These are phyloP conservation scores for Tolmerus cingulatus DNA, from an alignment of 2,888 invertebrate species.

Conservation along the genomic window DNA sequence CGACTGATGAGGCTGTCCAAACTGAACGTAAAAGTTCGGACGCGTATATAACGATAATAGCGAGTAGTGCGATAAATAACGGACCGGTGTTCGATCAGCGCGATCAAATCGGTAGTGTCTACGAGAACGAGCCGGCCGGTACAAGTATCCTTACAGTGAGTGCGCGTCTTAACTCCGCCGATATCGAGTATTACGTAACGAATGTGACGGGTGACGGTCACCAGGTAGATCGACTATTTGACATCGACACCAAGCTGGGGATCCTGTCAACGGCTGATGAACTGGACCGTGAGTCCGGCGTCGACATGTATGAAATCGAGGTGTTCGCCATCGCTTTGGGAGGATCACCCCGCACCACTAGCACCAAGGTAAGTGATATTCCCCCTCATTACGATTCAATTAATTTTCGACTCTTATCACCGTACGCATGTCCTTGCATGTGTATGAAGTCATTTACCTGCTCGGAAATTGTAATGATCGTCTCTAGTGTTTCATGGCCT, in stretches of 20 bases:
- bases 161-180: constrained; percentile 72
- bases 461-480: constrained; percentile 15
- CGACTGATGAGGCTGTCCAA: constrained; percentile 91
- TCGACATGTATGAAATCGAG: constrained; percentile 83
- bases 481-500: constrained; percentile 14
- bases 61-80: constrained; percentile 64
- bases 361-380: constrained; percentile 77
- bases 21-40: constrained; percentile 87
- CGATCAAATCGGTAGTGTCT: constrained; percentile 78
- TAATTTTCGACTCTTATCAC: constrained; percentile 22
- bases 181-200: constrained; percentile 90
- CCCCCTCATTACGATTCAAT: neutral
- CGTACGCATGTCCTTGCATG: constrained; percentile 31
- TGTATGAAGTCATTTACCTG: constrained; percentile 37
- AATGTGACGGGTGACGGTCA: constrained; percentile 78
- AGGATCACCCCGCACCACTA: constrained; percentile 76
- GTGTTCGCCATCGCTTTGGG: constrained; percentile 83
- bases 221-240: constrained; percentile 88
- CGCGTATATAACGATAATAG: constrained; percentile 83
- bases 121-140: constrained; percentile 89
- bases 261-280: constrained; percentile 85
- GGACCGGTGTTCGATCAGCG: constrained; percentile 70
- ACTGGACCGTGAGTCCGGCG: constrained; percentile 84
- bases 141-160: constrained; percentile 83
- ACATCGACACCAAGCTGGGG: constrained; percentile 88